These are phyloP conservation scores for Rhodeus uyekii DNA, from an alignment of 2,797 vertebrate genomes.

Conservation along the genomic window DNA sequence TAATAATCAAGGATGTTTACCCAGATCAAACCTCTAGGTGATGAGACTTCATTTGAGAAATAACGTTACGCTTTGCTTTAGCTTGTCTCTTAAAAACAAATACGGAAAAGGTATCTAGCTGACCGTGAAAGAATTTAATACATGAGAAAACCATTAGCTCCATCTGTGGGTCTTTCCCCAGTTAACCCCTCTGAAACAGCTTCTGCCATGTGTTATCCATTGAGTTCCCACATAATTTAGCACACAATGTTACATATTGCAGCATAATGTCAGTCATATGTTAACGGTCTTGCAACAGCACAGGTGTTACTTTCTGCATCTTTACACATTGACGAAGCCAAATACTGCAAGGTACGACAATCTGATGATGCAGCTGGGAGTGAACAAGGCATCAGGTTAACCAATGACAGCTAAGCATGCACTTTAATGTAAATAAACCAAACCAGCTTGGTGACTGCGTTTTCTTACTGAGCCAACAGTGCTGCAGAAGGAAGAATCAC, in stretches of 20 bases:
- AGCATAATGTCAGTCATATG: constrained; percentile 39
- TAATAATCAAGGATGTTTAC: constrained; percentile 71
- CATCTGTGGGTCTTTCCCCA: constrained; percentile 66
- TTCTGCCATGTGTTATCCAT: constrained; percentile 16
- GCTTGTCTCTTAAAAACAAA: constrained; percentile 67
- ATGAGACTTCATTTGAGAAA: neutral
- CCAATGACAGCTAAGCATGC: constrained; percentile 28
- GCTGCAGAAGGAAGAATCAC: constrained; percentile 29
- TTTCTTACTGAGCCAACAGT: constrained; percentile 27
- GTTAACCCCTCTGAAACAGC: constrained; percentile 61
- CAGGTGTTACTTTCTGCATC: constrained; percentile 40
- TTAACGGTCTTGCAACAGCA: constrained; percentile 21
- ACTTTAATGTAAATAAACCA: constrained; percentile 49
- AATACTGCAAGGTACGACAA: neutral
- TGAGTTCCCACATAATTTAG: constrained; percentile 46
- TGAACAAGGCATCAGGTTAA: constrained; percentile 28
- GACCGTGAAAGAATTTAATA: constrained; percentile 48
- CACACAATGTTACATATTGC: constrained; percentile 39
- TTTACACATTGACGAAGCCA: constrained; percentile 14
- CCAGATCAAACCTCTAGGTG: constrained; percentile 70
- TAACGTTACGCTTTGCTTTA: constrained; percentile 67
- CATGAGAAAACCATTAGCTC: constrained; percentile 60
- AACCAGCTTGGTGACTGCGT: constrained; percentile 36
- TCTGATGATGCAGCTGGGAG: constrained; percentile 18
- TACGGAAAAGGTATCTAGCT: constrained; percentile 69